Evolutionary conservation across 2,888 invertebrate species (phyloP), one percentile per base, ranked within the genome.

Genomic region (Brachypalpus laphriformis): DNA sequence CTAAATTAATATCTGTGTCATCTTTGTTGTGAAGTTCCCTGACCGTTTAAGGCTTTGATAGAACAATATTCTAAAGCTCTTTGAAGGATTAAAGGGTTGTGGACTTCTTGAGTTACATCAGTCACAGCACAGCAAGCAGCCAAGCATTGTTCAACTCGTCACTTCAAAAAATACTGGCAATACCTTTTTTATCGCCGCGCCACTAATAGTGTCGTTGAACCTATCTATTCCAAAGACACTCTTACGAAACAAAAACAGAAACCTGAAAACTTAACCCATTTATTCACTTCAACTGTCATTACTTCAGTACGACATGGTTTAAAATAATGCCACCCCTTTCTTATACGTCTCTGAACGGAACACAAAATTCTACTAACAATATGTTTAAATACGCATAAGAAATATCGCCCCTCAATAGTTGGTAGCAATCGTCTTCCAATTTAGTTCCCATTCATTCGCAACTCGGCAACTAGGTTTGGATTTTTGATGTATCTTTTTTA

Each of bases 381-480:
- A 28, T 51, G 82, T 59, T 76, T 71, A 71, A 76, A 66, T 82
- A 63, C 57, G 76, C 76, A 71, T 37, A 72, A 66, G 65, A 82
- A 59, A 51, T 51, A 54, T 25, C 63, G 47, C 63, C 65, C 76
- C 54, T 61, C 65, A 75, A 63, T 68, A 74, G 63, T 68, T 22
- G 40, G 51, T 2, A 63, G 56, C 57, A 78, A 74, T 83, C 74
- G 70, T 85, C 83, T 80, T 80, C 37, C 78, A 85, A 70, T 75
- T 85, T 75, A 75, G 75, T 70, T 80, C 22, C 51, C 75, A 85
- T 85, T 83, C 80, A 85, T 80, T 70, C 56, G 56, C 16, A 59
- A 56, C 40, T 37, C 45, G 40, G 9, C 45, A 63, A 14, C 20
- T 14, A 25, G 16, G 40, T 65, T 65, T 51, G 54, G 18, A 47